These are phyloP conservation scores for Anoplolepis gracilipes DNA, from an alignment of 1,140 invertebrate species.

Conservation along the genomic window DNA sequence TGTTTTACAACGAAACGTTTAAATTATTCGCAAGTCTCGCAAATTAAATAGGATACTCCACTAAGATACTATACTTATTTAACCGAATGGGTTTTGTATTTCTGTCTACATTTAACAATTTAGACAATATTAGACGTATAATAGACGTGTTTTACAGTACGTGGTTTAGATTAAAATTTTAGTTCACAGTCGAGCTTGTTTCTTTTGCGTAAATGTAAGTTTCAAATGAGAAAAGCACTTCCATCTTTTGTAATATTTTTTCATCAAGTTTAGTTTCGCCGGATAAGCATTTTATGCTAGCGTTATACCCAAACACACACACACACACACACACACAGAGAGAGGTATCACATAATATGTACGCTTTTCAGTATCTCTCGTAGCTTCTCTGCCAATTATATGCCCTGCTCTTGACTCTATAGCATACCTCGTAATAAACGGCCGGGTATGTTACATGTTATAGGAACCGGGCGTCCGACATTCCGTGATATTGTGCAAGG, in stretches of 20 bases:
- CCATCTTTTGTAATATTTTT: constrained; percentile 43
- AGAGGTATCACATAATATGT: constrained; percentile 7
- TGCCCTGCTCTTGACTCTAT: constrained; percentile 36
- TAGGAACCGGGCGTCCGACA: constrained; percentile 51
- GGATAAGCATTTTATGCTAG: constrained; percentile 12
- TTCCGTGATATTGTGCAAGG: constrained; percentile 64
- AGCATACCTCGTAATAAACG: constrained; percentile 62
- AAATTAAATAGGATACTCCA: not conserved
- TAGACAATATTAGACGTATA: not conserved
- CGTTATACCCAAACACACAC: not conserved
- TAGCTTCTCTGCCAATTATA: constrained; percentile 65
- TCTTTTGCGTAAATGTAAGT: not conserved
- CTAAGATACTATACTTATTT: not conserved
- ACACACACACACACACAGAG: not conserved
- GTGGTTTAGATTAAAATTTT: not conserved
- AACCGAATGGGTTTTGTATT: not conserved
- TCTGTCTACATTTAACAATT: not conserved
- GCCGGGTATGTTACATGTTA: constrained; percentile 63
- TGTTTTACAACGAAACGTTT: not conserved
- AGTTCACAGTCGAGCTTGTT: not conserved
- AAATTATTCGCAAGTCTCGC: not conserved
- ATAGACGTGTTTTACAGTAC: not conserved
- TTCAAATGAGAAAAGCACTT: not conserved
- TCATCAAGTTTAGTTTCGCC: constrained; percentile 35
- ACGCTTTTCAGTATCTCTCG: constrained; percentile 30